Evolutionary conservation across 2,113 vertebrate genomes (phyloP).

Genomic region (Ivindomyrus marchei): DNA sequence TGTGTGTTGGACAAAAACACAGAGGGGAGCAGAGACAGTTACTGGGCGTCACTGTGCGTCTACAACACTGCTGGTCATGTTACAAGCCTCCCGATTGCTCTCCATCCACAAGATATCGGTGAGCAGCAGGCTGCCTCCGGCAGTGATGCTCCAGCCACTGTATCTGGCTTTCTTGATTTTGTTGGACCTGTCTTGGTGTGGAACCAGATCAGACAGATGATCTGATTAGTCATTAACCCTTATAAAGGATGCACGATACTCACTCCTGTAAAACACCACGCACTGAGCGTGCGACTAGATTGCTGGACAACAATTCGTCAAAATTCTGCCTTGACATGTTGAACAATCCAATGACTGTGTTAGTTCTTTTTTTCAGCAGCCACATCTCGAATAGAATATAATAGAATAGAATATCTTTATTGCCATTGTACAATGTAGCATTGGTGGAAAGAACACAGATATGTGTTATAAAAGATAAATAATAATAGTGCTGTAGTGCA

Average conservation of each 20-base stretch:
- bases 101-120: constrained; percentile 47
- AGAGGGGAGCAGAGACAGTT: constrained; percentile 33
- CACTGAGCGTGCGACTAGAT: neutral
- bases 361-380: neutral
- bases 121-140: constrained; percentile 25
- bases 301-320: neutral
- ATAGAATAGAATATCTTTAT: neutral
- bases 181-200: neutral
- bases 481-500: neutral
- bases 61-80: constrained; percentile 43
- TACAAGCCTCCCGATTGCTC: constrained; percentile 36
- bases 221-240: neutral
- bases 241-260: neutral
- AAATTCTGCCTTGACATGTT: neutral
- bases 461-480: neutral
- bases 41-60: constrained; percentile 52
- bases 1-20: neutral
- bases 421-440: neutral
- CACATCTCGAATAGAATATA: neutral
- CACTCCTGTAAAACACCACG: neutral
- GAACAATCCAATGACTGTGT: neutral
- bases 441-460: neutral
- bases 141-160: neutral
- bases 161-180: neutral
- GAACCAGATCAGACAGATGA: neutral